These are phyloP conservation scores for Iselma pallidipennis DNA, from an alignment of 2,888 invertebrate genomes.

Conservation along the genomic window DNA sequence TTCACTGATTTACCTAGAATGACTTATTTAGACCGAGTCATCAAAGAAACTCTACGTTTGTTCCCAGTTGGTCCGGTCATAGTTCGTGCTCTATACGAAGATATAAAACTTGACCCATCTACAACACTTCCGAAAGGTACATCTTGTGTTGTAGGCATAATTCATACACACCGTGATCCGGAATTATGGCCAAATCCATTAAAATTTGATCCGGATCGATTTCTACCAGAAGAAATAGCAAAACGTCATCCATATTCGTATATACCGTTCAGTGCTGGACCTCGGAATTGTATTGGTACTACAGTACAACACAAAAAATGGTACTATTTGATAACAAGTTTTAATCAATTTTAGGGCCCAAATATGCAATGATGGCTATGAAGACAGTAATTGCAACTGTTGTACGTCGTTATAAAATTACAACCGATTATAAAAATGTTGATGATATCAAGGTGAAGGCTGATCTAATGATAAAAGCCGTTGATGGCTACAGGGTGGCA, in stretches of 20 bases:
- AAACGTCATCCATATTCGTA: constrained; percentile 57
- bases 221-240: constrained; percentile 57
- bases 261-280: constrained; percentile 58
- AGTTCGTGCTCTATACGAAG: constrained; percentile 21
- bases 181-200: constrained; percentile 62
- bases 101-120: constrained; percentile 25
- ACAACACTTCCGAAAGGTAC: background rate
- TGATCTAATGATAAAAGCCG: constrained; percentile 2
- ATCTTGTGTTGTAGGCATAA: constrained; percentile 50
- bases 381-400: constrained; percentile 52
- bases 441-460: constrained; percentile 32
- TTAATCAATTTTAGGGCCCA: constrained; percentile 44
- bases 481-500: background rate
- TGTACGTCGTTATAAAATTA: constrained; percentile 47
- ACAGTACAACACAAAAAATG: background rate
- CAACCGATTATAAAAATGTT: constrained; percentile 40
- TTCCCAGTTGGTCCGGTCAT: constrained; percentile 33
- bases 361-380: constrained; percentile 56
- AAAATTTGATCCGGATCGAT: constrained; percentile 63
- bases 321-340: background rate
- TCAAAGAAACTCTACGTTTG: constrained; percentile 37
- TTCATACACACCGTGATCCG: constrained; percentile 57
- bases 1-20: constrained; percentile 28
- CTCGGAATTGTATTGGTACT: constrained; percentile 60
- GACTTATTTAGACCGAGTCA: constrained; percentile 35